Conservation (phyloP, 2,113 vertebrate species). For the Romanogobio albipinnatus region DNA sequence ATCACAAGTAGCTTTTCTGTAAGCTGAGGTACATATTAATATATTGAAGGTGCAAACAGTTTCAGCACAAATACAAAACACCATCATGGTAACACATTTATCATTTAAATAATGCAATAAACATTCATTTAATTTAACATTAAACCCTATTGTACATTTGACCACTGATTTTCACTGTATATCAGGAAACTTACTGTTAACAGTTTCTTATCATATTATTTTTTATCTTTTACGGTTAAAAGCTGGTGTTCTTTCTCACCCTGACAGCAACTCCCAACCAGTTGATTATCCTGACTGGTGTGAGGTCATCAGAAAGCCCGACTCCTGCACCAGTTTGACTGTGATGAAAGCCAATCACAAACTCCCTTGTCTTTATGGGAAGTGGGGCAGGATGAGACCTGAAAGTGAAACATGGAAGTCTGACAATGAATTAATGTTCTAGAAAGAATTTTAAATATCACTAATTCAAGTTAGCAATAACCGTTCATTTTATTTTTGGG, state of each 20-base stretch:
- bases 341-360: conserved; percentile 79
- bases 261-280: conserved; percentile 66
- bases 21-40: too few species aligned
- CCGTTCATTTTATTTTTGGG: neutral
- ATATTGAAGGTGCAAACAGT: too few species aligned
- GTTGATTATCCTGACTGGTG: conserved; percentile 81
- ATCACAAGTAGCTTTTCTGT: too few species aligned
- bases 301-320: conserved; percentile 73
- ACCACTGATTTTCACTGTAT: too few species aligned
- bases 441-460: conserved; percentile 30
- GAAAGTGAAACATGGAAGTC: conserved; percentile 65
- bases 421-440: conserved; percentile 74
- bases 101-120: too few species aligned
- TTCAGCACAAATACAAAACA: too few species aligned
- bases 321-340: conserved; percentile 71
- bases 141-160: too few species aligned
- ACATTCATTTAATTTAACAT: too few species aligned
- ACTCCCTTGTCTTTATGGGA: conserved; percentile 74
- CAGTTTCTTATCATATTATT: too few species aligned
- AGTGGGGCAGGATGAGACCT: conserved; percentile 62
- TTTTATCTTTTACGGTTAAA: neutral
- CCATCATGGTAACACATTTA: too few species aligned
- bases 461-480: neutral
- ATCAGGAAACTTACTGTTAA: too few species aligned
- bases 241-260: neutral